Conservation (phyloP, 2,797 vertebrate species). For the Odontamblyopus lacepedii region DNA sequence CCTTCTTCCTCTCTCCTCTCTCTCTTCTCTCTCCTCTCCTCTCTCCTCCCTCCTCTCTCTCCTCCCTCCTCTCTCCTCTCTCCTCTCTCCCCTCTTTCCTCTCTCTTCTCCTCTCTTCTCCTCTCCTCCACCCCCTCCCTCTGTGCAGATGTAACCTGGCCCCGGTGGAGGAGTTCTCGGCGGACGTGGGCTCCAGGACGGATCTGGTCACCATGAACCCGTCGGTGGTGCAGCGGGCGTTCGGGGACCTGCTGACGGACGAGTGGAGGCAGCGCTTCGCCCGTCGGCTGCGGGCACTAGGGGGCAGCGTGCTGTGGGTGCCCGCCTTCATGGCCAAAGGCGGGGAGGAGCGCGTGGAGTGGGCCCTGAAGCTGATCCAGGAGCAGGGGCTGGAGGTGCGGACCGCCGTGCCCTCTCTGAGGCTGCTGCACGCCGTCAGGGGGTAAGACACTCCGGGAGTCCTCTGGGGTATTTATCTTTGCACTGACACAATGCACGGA, state of each 20-base stretch:
- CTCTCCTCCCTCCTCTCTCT: too few relatives aligned
- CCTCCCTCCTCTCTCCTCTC: too few relatives aligned
- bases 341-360: conserved; percentile 92
- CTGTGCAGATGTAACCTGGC: conserved; percentile 90
- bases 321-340: conserved; percentile 97
- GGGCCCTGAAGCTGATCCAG: conserved; percentile 91
- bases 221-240: conserved; percentile 93
- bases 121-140: not conserved
- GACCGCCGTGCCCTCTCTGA: conserved; percentile 92
- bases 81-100: too few relatives aligned
- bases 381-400: conserved; percentile 87
- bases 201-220: conserved; percentile 98
- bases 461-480: too few relatives aligned
- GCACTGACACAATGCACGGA: too few relatives aligned
- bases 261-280: conserved; percentile 89
- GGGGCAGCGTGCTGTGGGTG: conserved; percentile 94
- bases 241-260: conserved; percentile 89
- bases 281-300: conserved; percentile 85
- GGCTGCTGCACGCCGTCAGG: conserved; percentile 93
- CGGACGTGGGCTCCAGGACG: conserved; percentile 87
- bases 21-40: too few relatives aligned
- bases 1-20: too few relatives aligned
- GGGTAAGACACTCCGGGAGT: conserved; percentile 78
- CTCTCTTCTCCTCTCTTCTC: too few relatives aligned
- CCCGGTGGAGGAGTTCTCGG: conserved; percentile 89